Percentiles rank a stretch among this genome's conserved stretches.
Evolutionary conservation across 35 echinoderm and acorn worm genomes (phyloP).

Genomic region (Holothuria glaberrima): DNA sequence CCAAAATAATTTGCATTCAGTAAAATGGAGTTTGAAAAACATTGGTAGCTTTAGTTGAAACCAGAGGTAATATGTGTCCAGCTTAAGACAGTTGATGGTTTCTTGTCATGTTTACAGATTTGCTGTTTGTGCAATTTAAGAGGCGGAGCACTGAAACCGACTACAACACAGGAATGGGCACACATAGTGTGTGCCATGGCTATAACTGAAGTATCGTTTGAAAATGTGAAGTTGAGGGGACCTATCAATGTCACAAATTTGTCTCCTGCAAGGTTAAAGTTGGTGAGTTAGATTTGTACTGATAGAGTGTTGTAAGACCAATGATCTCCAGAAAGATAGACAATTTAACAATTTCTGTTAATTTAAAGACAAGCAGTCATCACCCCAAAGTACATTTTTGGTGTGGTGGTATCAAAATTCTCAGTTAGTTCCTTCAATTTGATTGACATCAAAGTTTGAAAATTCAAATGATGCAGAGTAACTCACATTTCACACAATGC

Average conservation of each 20-base stretch:
- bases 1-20: too few species aligned
- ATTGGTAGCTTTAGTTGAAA: too few species aligned
- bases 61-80: not conserved
- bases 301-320: not conserved
- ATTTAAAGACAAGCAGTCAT: too few species aligned
- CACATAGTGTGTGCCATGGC: slow-evolving; percentile 99
- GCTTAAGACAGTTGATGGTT: not conserved
- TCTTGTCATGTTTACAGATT: not conserved
- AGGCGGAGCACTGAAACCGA: slow-evolving; percentile 88
- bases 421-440: too few species aligned
- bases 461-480: too few species aligned
- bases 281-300: slow-evolving; percentile 63
- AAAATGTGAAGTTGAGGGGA: slow-evolving; percentile 66
- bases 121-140: slow-evolving; percentile 95
- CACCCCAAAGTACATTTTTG: too few species aligned
- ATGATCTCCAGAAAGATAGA: not conserved
- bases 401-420: too few species aligned
- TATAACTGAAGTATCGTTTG: slow-evolving; percentile 86
- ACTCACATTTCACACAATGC: too few species aligned
- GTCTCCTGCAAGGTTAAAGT: slow-evolving; percentile 85
- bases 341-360: too few species aligned
- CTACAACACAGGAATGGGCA: slow-evolving; percentile 82
- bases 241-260: slow-evolving; percentile 87
- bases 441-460: too few species aligned
- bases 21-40: too few species aligned